These are phyloP conservation scores for Laupala kohalensis DNA, from an alignment of 1,140 invertebrate genomes.

Conservation along the genomic window DNA sequence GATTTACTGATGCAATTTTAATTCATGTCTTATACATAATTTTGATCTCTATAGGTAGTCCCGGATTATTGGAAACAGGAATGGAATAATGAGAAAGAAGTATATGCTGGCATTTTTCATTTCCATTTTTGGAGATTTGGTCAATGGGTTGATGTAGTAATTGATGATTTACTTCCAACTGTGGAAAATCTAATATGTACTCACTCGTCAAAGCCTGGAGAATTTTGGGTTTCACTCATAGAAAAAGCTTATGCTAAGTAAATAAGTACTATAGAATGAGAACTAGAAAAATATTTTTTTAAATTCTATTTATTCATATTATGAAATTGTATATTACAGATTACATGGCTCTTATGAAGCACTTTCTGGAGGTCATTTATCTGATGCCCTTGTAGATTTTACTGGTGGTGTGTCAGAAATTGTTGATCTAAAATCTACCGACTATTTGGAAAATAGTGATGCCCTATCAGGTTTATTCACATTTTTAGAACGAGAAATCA, in stretches of 20 bases:
- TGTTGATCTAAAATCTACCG: conserved; percentile 20
- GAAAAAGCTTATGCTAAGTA: conserved; percentile 69
- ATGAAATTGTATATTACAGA: conserved; percentile 19
- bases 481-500: conserved; percentile 8
- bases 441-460: conserved; percentile 5
- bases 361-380: conserved; percentile 50
- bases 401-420: conserved; percentile 56
- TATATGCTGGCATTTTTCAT: conserved; percentile 21
- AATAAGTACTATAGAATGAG: conserved; percentile 1
- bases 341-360: conserved; percentile 55
- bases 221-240: conserved; percentile 57
- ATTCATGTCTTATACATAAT: background rate
- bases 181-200: conserved; percentile 47
- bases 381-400: conserved; percentile 61
- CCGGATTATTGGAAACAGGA: conserved; percentile 23
- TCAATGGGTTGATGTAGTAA: conserved; percentile 53
- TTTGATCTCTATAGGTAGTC: conserved; percentile 18
- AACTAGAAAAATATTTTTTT: background rate
- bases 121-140: conserved; percentile 51
- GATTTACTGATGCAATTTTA: background rate
- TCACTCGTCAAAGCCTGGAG: conserved; percentile 43
- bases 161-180: conserved; percentile 61
- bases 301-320: background rate
- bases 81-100: conserved; percentile 14
- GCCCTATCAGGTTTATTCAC: conserved; percentile 6